phyloP scores from a whole-genome alignment of 2,113 vertebrate species.

The Hippocampus barbouri region DNA sequence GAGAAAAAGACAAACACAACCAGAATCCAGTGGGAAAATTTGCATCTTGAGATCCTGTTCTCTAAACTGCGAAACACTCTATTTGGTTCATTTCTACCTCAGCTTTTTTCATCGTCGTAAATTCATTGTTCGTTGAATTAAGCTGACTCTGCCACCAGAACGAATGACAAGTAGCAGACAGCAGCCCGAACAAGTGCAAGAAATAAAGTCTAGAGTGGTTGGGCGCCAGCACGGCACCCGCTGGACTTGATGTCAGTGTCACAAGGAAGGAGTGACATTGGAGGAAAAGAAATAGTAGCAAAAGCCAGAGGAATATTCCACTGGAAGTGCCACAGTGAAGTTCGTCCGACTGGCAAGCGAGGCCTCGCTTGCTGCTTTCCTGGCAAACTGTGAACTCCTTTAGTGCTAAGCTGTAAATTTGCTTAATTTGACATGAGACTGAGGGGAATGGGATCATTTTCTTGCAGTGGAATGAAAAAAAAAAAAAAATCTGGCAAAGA shows the following conservation, averaged over 20 bases:
- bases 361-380: slow-evolving; percentile 59
- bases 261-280: slow-evolving; percentile 51
- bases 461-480: slow-evolving; percentile 58
- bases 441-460: slow-evolving; percentile 67
- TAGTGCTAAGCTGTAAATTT: slow-evolving; percentile 77
- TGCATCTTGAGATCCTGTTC: slow-evolving; percentile 15
- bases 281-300: slow-evolving; percentile 46
- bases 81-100: slow-evolving; percentile 63
- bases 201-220: background rate
- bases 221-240: slow-evolving; percentile 3
- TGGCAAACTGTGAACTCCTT: slow-evolving; percentile 71
- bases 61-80: slow-evolving; percentile 24
- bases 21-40: slow-evolving; percentile 58
- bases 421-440: slow-evolving; percentile 76
- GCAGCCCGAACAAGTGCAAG: background rate
- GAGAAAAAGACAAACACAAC: slow-evolving; percentile 39
- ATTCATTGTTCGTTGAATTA: slow-evolving; percentile 57
- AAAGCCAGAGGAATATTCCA: slow-evolving; percentile 57
- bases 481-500: slow-evolving; percentile 52
- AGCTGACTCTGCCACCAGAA: slow-evolving; percentile 48
- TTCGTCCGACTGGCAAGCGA: slow-evolving; percentile 47
- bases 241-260: slow-evolving; percentile 57
- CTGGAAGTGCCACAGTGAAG: slow-evolving; percentile 46
- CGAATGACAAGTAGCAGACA: slow-evolving; percentile 44
- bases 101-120: slow-evolving; percentile 51